Evolutionary conservation across 2,113 vertebrate species (phyloP), one percentile per base, ranked within the genome.

Genomic region (Noctilio leporinus): DNA sequence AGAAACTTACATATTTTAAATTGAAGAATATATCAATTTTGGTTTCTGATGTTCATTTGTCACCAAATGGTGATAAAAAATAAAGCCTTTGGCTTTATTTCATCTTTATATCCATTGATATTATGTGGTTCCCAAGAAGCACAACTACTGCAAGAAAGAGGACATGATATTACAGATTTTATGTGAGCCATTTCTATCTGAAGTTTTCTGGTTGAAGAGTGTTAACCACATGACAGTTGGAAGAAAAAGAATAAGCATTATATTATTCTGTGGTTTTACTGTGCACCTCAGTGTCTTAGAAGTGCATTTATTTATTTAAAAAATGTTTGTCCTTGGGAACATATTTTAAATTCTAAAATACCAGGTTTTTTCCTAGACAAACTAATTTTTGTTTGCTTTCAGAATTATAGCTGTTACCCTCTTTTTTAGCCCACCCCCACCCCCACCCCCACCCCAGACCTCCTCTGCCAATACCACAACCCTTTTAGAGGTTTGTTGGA

Each of bases 171-270:
- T 91, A 92, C 93, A 91, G 33, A 69, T 89, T 81, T 57, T 69
- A 40, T 83, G 67, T 35, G 70, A 93, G 64, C 89, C 17, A 78
- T 89, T 94, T 96, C 72, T 93, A 7, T 70, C 67, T 91, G 83
- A 94, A 72, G 45, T 92, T 96, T 96, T 91, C 55, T 95, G 40
- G 22, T 57, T 96, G 70, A 80, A 89, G 73, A 94, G 5, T 57
- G 20, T 95, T 96, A 90, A 57, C 11, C 43, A 93, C 30, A 26
- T 95, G 92, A 62, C 76, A 93, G 78, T 30, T 93, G 75, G 84
- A 91, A 95, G 75, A 89, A 95, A 89, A 96, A 92, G 47, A 92
- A 70, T 77, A 89, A 70, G 49, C 10, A 53, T 69, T 47, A 47
- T n/a, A 64, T 90, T 70, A 93, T 82, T 91, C 75, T 83, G 55